Evolutionary conservation across 2,888 invertebrate genomes (phyloP).

Genomic region (Thymelicus acteon): DNA sequence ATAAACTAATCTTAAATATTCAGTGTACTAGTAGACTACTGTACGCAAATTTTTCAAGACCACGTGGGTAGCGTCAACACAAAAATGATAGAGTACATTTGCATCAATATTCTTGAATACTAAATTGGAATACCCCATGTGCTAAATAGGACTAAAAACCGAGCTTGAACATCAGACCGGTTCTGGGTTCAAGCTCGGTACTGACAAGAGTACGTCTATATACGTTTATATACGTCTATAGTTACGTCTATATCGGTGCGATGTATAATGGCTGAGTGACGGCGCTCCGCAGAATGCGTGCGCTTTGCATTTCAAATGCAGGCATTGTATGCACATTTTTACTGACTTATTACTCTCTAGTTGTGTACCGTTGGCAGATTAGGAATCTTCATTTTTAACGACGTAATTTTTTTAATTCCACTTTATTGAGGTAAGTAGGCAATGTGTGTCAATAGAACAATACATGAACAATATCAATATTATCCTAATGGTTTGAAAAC

Average conservation of each 20-base stretch:
- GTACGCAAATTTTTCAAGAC: no score
- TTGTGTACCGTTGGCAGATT: constrained; percentile 57
- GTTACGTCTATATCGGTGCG: constrained; percentile 39
- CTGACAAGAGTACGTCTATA: constrained; percentile 19
- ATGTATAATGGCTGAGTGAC: constrained; percentile 69
- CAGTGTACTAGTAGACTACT: no score
- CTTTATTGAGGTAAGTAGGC: no score
- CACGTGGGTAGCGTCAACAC: no score
- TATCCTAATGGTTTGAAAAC: no score
- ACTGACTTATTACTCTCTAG: constrained; percentile 80
- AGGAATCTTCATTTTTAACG: background rate
- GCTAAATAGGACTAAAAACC: background rate
- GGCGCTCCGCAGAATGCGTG: constrained; percentile 63
- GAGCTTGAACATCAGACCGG: background rate
- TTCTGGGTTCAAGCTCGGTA: background rate
- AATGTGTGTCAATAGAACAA: no score
- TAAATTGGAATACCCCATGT: background rate
- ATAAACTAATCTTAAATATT: no score
- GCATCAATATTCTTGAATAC: no score
- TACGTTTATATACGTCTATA: no score
- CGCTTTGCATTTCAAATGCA: constrained; percentile 82
- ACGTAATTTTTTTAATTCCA: background rate
- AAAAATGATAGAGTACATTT: no score
- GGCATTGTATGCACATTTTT: constrained; percentile 85
- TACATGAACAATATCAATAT: no score